A percentile compares a stretch with the other conserved stretches of the same genome.
phyloP scores from a whole-genome alignment of 2,113 vertebrate species.

The Morone chrysops region DNA sequence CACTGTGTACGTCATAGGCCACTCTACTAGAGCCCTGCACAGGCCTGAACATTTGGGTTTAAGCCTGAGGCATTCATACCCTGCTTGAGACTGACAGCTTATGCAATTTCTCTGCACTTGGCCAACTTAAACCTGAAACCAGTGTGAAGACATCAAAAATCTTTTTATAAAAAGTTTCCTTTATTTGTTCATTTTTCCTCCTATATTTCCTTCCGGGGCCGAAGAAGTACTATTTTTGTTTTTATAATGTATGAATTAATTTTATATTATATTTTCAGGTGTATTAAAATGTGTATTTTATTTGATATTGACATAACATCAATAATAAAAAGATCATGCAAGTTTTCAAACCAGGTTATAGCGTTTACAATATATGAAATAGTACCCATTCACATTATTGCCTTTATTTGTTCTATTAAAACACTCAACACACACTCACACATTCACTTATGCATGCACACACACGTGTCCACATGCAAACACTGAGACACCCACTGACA shows the following conservation, averaged over 20 bases:
- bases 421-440: background rate
- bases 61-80: conserved; percentile 3
- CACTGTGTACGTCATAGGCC: conserved; percentile 16
- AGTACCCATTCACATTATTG: background rate
- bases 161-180: no score
- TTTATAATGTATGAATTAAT: no score
- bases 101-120: conserved; percentile 14
- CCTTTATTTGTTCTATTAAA: conserved; percentile 2
- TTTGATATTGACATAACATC: background rate
- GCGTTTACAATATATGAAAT: background rate
- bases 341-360: background rate
- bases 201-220: no score
- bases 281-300: background rate
- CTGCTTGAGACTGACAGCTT: conserved; percentile 32
- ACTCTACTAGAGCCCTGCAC: background rate
- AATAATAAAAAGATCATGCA: background rate
- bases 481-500: conserved; percentile 50
- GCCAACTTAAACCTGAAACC: background rate
- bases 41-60: conserved; percentile 10
- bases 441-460: conserved; percentile 21
- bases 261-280: no score
- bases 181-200: no score
- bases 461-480: conserved; percentile 20
- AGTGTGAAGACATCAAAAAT: background rate
- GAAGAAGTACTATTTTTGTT: no score